These are phyloP conservation scores for Eupithecia abbreviata DNA, from an alignment of 2,888 invertebrate species.

Conservation along the genomic window DNA sequence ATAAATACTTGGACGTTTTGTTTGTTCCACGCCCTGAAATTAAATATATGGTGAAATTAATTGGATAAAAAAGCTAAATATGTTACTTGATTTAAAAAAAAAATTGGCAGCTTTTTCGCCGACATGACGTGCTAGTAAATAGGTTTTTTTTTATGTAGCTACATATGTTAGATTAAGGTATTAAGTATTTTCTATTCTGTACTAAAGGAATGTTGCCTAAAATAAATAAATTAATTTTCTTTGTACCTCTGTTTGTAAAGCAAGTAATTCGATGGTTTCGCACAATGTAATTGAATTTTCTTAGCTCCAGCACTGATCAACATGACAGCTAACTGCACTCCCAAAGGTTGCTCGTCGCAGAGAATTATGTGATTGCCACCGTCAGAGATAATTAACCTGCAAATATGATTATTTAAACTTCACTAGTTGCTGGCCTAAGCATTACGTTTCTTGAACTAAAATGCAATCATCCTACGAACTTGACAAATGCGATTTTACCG, in stretches of 20 bases:
- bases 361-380: slow-evolving; percentile 54
- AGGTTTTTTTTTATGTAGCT: too few species aligned
- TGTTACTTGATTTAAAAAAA: background rate
- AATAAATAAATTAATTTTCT: too few species aligned
- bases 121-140: too few species aligned
- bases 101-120: too few species aligned
- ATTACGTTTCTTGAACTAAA: background rate
- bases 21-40: slow-evolving; percentile 45
- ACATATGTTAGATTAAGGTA: too few species aligned
- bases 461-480: background rate
- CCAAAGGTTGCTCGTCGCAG: slow-evolving; percentile 51
- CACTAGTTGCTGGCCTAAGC: background rate
- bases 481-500: background rate
- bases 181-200: too few species aligned
- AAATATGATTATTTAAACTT: slow-evolving; percentile 9
- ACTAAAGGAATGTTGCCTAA: too few species aligned
- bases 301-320: slow-evolving; percentile 58
- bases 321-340: slow-evolving; percentile 53
- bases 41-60: background rate
- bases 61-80: background rate
- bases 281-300: slow-evolving; percentile 51
- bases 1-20: slow-evolving; percentile 38
- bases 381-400: slow-evolving; percentile 51
- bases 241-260: slow-evolving; percentile 43
- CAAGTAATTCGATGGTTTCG: slow-evolving; percentile 35